These are phyloP conservation scores for Haemorhous mexicanus DNA, from an alignment of 2,113 vertebrate species.

Conservation along the genomic window DNA sequence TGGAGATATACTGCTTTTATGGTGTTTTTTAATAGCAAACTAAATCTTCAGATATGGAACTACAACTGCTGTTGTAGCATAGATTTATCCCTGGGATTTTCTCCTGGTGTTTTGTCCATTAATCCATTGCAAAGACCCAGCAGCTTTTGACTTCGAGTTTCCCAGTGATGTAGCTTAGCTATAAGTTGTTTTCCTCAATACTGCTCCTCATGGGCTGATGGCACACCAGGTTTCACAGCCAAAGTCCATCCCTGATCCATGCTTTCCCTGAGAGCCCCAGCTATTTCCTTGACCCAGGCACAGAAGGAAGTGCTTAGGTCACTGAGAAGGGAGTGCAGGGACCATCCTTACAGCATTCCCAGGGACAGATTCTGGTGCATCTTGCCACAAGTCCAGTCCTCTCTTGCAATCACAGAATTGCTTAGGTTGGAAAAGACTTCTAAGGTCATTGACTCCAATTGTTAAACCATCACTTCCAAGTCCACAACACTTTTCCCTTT, in stretches of 20 bases:
- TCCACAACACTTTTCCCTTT: neutral
- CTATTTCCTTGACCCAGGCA: neutral
- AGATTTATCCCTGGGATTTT: neutral
- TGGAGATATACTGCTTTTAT: neutral
- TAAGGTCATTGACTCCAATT: neutral
- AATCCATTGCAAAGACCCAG: neutral
- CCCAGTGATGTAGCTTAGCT: neutral
- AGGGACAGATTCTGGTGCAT: neutral
- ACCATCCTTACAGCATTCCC: neutral
- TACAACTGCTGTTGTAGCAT: neutral
- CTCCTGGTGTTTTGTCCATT: neutral
- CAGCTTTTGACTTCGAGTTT: neutral
- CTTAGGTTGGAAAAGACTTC: neutral
- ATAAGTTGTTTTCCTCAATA: neutral
- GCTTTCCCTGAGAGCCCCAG: neutral
- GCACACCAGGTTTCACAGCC: neutral
- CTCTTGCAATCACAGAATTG: neutral
- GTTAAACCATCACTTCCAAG: neutral
- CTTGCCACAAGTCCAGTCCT: neutral
- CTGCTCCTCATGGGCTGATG: neutral
- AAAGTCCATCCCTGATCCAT: neutral
- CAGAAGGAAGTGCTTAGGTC: neutral
- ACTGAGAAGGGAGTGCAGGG: neutral
- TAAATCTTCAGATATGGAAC: neutral
- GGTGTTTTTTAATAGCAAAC: neutral